Conservation (phyloP, 2,888 invertebrate genomes). For the Elegia similella region DNA sequence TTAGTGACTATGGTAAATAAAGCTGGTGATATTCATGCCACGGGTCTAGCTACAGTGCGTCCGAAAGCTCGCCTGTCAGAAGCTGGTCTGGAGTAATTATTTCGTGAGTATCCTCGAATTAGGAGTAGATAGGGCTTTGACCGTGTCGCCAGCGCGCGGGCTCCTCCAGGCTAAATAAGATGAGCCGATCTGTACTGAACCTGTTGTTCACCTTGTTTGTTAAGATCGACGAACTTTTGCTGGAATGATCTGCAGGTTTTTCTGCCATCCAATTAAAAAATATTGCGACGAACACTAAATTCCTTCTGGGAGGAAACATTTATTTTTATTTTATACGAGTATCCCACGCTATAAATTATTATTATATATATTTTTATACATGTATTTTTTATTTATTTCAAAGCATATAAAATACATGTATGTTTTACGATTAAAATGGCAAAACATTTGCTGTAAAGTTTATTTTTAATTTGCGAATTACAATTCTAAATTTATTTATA, state of each 20-base stretch:
- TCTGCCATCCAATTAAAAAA: slow-evolving; percentile 6
- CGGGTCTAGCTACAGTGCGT: slow-evolving; percentile 46
- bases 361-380: no score
- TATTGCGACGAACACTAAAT: not conserved
- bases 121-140: slow-evolving; percentile 48
- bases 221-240: slow-evolving; percentile 53
- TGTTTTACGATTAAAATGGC: no score
- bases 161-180: slow-evolving; percentile 47
- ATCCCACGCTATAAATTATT: no score
- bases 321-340: not conserved
- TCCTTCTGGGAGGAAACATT: not conserved
- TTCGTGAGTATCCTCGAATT: slow-evolving; percentile 56
- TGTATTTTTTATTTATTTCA: no score
- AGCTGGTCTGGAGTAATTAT: slow-evolving; percentile 54
- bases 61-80: slow-evolving; percentile 32
- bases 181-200: slow-evolving; percentile 53
- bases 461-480: no score
- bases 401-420: no score
- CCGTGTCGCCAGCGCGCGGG: slow-evolving; percentile 40
- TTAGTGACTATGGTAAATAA: slow-evolving; percentile 64
- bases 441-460: no score
- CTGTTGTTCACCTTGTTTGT: slow-evolving; percentile 59
- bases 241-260: slow-evolving; percentile 35
- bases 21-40: slow-evolving; percentile 46
- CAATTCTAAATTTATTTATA: no score